phyloP scores from a whole-genome alignment of 1,140 invertebrate species.

The Brachionus sp. region DNA sequence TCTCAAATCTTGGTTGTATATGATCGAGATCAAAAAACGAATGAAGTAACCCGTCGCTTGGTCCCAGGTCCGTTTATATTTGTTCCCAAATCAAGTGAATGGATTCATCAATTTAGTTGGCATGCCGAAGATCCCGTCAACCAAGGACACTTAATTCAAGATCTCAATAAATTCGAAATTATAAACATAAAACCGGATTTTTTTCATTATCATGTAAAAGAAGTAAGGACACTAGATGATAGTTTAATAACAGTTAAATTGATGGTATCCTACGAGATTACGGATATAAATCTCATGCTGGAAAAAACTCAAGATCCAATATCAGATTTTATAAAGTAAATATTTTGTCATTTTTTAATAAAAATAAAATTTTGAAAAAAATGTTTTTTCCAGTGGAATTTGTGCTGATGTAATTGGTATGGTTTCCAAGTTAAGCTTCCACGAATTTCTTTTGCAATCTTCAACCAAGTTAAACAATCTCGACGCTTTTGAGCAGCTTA shows the following conservation, averaged over 20 bases:
- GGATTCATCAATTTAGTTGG: conserved; percentile 57
- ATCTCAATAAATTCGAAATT: conserved; percentile 50
- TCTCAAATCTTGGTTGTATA: conserved; percentile 57
- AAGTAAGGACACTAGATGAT: conserved; percentile 57
- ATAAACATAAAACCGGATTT: conserved; percentile 55
- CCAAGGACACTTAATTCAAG: conserved; percentile 53
- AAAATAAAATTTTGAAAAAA: neutral
- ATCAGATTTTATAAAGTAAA: conserved; percentile 58
- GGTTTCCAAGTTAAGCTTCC: conserved; percentile 54
- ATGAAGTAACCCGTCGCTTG: conserved; percentile 45
- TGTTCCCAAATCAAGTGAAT: conserved; percentile 48
- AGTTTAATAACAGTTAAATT: conserved; percentile 57
- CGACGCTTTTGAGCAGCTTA: conserved; percentile 50
- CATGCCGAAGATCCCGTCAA: conserved; percentile 53
- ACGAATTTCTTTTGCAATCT: conserved; percentile 51
- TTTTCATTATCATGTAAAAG: conserved; percentile 57
- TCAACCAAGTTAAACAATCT: conserved; percentile 49
- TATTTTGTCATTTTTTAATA: neutral
- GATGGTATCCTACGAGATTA: conserved; percentile 55
- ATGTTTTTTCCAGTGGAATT: conserved; percentile 52
- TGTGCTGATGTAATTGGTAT: conserved; percentile 57
- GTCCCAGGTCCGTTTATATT: neutral
- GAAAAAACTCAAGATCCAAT: conserved; percentile 57
- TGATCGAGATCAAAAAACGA: conserved; percentile 50
- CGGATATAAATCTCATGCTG: conserved; percentile 56